phyloP scores from a whole-genome alignment of 2,113 vertebrate species.

The Bubo scandiacus region DNA sequence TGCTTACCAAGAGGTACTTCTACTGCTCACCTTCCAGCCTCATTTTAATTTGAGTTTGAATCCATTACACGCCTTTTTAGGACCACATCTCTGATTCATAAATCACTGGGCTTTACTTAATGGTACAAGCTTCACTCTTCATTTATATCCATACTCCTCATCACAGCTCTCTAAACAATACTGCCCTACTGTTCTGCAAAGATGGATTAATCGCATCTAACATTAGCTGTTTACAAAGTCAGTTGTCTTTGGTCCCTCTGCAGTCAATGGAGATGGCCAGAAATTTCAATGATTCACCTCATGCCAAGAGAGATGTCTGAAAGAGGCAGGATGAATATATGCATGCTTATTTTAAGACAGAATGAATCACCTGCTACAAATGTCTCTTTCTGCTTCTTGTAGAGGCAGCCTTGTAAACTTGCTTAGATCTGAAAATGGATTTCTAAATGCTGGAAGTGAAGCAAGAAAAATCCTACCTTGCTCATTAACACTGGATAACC shows the following conservation, averaged over 20 bases:
- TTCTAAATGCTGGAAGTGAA: not conserved
- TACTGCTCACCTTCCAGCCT: not conserved
- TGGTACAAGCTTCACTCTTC: not conserved
- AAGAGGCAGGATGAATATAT: not conserved
- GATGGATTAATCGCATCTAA: not conserved
- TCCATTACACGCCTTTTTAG: not conserved
- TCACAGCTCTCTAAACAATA: not conserved
- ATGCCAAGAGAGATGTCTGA: not conserved
- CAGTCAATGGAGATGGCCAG: not conserved
- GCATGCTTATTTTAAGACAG: not conserved
- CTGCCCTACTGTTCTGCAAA: not conserved
- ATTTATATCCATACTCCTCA: not conserved
- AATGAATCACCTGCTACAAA: slow-evolving; percentile 25
- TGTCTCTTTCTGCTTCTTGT: not conserved
- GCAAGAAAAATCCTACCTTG: not conserved
- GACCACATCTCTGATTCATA: not conserved
- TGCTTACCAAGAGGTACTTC: not conserved
- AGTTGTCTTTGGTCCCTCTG: not conserved
- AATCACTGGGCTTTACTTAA: not conserved
- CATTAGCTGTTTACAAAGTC: not conserved
- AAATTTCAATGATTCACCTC: slow-evolving; percentile 22
- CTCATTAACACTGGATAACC: not conserved
- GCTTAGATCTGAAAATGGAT: not conserved
- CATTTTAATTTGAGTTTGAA: not conserved
- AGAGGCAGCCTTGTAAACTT: not conserved